Conservation (phyloP, 37 sponge, comb jelly and placozoan genomes). For the Theonella swinhoei region DNA sequence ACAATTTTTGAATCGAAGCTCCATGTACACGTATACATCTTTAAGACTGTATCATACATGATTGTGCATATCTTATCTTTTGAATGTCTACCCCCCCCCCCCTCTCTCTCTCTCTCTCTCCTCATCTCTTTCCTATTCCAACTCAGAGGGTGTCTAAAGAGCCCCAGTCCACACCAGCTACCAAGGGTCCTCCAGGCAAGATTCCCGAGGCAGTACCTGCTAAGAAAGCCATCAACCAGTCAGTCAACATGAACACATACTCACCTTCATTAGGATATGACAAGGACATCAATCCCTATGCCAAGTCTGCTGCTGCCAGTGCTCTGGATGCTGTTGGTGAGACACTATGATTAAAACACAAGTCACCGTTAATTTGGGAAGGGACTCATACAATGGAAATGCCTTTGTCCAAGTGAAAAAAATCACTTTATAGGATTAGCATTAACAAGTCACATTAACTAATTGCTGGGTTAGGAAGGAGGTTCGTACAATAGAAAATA, state of each 20-base stretch:
- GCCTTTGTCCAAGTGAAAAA: too few relatives aligned
- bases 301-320: neutral
- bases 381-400: too few relatives aligned
- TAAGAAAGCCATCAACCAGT: neutral
- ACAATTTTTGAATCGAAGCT: too few relatives aligned
- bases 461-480: too few relatives aligned
- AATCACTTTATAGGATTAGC: too few relatives aligned
- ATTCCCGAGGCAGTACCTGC: too few relatives aligned
- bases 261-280: too few relatives aligned
- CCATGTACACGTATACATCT: neutral
- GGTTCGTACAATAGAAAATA: too few relatives aligned
- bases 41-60: neutral
- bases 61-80: neutral
- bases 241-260: neutral
- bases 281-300: constrained; percentile 1
- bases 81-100: neutral
- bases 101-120: neutral
- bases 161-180: neutral
- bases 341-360: too few relatives aligned
- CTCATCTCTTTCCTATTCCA: neutral
- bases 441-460: too few relatives aligned
- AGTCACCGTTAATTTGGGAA: too few relatives aligned
- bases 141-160: neutral
- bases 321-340: neutral
- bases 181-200: too few relatives aligned